Base-by-base conservation (phyloP, 2,113 vertebrate genomes). In the Barbus barbus region DNA sequence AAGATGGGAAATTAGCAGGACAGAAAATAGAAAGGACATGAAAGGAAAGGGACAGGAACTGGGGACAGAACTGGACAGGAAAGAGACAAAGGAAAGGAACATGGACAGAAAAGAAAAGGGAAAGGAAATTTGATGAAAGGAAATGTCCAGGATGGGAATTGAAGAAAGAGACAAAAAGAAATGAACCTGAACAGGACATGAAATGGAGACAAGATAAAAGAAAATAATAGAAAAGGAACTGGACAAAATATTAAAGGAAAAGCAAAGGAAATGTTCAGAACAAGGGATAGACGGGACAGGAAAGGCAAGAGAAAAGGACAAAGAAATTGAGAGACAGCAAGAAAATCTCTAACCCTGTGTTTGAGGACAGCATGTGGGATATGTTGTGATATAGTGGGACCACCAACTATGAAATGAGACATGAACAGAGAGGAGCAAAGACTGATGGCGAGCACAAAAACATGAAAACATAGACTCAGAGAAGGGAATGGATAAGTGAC, bases 401-500 rank as follows among this genome's bases (percentile, higher is more conserved):
- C 33, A 38, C 22, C 53, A 60, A 24, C 28, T 58, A 77, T 36
- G 28, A 56, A 77, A 77, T n/a, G 4, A 13, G 5, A 56, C 51
- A 58, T 58, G 51, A 77, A 77, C 11, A 13, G 48, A 77, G 31
- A 36, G 31, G 8, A 65, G 58, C 33, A 51, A 48, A 53, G 44
- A 83, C 5, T 33, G 75, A 63, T 22, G 24, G 14, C 13, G 33
- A 24, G 13, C 7, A 24, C 75, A 58, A 33, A 78, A 60, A 38
- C 53, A 38, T 78, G 22, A 78, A 78, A 38, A 24, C 75, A n/a
- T 9, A 18, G 31, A 38, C 38, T 73, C n/a, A 26, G 22, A 65
- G 78, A 80, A 24, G 58, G 9, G 78, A 65, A 48, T 9, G 61
- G 44, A 81, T 31, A 69, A 81, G 78, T 67, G 60, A 24, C 26